These are phyloP conservation scores for Elephas maximus DNA, from an alignment of 2,113 vertebrate genomes.

Conservation along the genomic window DNA sequence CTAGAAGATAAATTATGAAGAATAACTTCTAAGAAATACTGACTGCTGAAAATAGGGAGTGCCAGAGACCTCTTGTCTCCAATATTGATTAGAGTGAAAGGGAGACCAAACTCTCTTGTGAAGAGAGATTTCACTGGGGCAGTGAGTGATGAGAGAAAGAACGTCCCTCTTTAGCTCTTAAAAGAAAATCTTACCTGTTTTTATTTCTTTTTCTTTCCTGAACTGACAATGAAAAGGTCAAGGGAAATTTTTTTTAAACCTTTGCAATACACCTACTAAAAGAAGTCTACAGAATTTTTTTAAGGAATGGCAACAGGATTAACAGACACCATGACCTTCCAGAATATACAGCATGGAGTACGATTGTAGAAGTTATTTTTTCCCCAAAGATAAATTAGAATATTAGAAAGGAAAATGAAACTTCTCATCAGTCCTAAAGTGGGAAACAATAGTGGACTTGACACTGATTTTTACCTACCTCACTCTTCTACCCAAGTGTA, in stretches of 20 bases:
- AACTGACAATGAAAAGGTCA: constrained; percentile 64
- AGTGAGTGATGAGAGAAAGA: not conserved
- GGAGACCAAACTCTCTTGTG: not conserved
- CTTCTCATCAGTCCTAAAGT: not conserved
- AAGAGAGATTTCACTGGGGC: not conserved
- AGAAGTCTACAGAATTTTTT: constrained; percentile 39
- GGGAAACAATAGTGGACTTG: not conserved
- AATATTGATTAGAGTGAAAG: not conserved
- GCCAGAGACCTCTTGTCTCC: not conserved
- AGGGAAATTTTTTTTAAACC: not conserved
- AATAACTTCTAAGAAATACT: not conserved
- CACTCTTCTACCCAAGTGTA: not conserved
- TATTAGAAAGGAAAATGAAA: not conserved
- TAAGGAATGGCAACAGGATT: not conserved
- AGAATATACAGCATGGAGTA: not conserved
- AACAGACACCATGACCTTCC: not conserved
- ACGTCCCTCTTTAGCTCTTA: constrained; percentile 17
- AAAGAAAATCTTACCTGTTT: constrained; percentile 21
- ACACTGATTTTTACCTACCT: not conserved
- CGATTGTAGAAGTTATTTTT: not conserved
- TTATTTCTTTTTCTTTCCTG: constrained; percentile 46
- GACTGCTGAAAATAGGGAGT: not conserved
- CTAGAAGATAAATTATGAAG: not conserved
- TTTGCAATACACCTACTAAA: not conserved
- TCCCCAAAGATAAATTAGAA: not conserved